A percentile compares a stretch with the other conserved stretches of the same genome.
Evolutionary conservation across 2,113 vertebrate species (phyloP).

Genomic region (Stegastes partitus): DNA sequence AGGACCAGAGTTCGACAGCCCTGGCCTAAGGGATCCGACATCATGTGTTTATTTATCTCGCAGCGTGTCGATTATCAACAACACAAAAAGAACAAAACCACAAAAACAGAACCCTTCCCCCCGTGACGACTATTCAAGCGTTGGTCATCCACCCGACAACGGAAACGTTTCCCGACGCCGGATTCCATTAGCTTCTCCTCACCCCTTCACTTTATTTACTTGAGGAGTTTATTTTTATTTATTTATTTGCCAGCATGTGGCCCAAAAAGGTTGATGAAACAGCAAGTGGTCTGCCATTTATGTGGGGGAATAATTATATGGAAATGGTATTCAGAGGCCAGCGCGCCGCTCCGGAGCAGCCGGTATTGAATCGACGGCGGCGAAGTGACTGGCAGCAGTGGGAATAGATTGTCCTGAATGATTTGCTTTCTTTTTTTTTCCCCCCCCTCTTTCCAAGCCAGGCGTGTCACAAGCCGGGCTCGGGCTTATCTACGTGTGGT

Average conservation of each 20-base stretch:
- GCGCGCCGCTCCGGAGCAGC: slow-evolving; percentile 40
- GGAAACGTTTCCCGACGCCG: slow-evolving; percentile 36
- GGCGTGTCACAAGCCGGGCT: slow-evolving; percentile 54
- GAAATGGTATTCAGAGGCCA: slow-evolving; percentile 76
- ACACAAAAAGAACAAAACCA: neutral
- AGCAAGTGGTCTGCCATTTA: slow-evolving; percentile 56
- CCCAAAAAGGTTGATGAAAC: slow-evolving; percentile 65
- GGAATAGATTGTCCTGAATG: slow-evolving; percentile 76
- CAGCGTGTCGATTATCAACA: slow-evolving; percentile 6
- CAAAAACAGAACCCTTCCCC: slow-evolving; percentile 5
- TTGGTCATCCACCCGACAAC: slow-evolving; percentile 44
- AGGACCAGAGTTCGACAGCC: too few relatives aligned
- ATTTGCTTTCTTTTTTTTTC: too few relatives aligned
- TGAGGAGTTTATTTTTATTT: slow-evolving; percentile 43
- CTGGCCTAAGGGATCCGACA: too few relatives aligned
- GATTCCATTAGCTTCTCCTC: slow-evolving; percentile 64
- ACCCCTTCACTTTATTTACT: slow-evolving; percentile 38
- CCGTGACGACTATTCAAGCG: neutral
- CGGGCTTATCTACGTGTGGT: slow-evolving; percentile 68
- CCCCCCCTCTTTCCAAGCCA: slow-evolving; percentile 45
- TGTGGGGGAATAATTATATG: slow-evolving; percentile 68
- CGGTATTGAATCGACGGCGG: slow-evolving; percentile 58
- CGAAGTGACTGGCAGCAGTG: slow-evolving; percentile 62
- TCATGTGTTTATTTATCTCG: too few relatives aligned
- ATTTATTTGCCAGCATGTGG: slow-evolving; percentile 49